Evolutionary conservation across 2,797 vertebrate genomes (phyloP).

Genomic region (Coregonus suidteri): DNA sequence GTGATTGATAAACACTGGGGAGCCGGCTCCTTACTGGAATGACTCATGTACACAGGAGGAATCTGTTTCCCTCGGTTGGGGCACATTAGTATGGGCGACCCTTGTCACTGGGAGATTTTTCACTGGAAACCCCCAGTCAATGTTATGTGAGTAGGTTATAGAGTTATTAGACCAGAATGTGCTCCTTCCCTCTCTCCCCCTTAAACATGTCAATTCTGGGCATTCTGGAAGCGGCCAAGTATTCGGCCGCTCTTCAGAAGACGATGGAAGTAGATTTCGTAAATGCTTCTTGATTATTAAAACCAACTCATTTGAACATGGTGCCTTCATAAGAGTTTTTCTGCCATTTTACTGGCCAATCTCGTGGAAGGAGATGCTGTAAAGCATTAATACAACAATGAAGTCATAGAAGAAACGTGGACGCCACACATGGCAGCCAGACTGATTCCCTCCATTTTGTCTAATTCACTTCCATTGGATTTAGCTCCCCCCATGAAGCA

Average conservation of each 20-base stretch:
- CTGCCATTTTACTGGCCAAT: not conserved
- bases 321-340: too few relatives aligned
- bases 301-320: too few relatives aligned
- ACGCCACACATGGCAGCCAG: slow-evolving; percentile 50
- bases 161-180: not conserved
- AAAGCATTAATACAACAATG: not conserved
- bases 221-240: not conserved
- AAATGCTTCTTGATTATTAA: too few relatives aligned
- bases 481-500: not conserved
- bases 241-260: too few relatives aligned
- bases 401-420: not conserved
- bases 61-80: slow-evolving; percentile 54
- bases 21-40: slow-evolving; percentile 60
- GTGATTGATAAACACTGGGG: slow-evolving; percentile 67
- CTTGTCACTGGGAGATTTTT: slow-evolving; percentile 47
- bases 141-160: slow-evolving; percentile 10
- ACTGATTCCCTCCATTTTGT: slow-evolving; percentile 43
- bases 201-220: not conserved
- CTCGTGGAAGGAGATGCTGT: not conserved
- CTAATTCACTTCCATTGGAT: slow-evolving; percentile 29
- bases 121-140: slow-evolving; percentile 40
- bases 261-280: too few relatives aligned
- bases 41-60: slow-evolving; percentile 58
- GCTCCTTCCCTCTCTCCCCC: not conserved
- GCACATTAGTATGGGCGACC: slow-evolving; percentile 57